Percentiles rank a stretch among this genome's conserved stretches.
Conservation (phyloP, 2,888 invertebrate species). For the Luperina testacea region DNA sequence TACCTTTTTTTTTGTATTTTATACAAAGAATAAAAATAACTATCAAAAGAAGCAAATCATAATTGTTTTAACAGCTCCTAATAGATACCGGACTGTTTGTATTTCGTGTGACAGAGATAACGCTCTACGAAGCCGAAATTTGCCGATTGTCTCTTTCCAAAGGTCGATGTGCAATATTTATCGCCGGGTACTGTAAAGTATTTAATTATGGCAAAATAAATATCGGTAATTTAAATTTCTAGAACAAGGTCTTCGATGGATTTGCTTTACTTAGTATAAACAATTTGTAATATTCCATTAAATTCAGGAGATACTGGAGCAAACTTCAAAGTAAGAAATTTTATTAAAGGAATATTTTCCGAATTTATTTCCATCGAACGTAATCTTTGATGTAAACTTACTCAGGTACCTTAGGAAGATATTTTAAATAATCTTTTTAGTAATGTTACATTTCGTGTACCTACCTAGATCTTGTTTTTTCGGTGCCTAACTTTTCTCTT, state of each 20-base stretch:
- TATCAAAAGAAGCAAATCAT: too few species aligned
- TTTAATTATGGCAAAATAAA: background rate
- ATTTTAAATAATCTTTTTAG: constrained; percentile 5
- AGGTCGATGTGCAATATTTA: too few species aligned
- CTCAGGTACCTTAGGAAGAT: constrained; percentile 3
- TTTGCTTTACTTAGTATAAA: constrained; percentile 20
- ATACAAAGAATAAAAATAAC: too few species aligned
- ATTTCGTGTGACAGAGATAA: too few species aligned
- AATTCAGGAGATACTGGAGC: constrained; percentile 49
- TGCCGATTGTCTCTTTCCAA: too few species aligned
- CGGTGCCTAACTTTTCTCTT: background rate
- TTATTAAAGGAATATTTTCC: constrained; percentile 56
- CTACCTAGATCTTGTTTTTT: background rate
- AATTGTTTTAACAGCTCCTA: too few species aligned
- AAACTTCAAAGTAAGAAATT: constrained; percentile 53
- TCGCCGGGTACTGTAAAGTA: too few species aligned
- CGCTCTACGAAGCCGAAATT: too few species aligned
- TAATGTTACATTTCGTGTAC: background rate
- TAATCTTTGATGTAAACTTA: constrained; percentile 48
- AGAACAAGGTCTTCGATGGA: constrained; percentile 24
- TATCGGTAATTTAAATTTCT: constrained; percentile 1
- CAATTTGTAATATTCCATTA: constrained; percentile 54
- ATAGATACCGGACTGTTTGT: too few species aligned
- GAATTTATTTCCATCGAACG: constrained; percentile 51
- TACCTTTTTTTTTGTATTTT: too few species aligned